Percentiles rank a stretch among this genome's conserved stretches.
These are phyloP conservation scores for Rotaria sp. DNA, from an alignment of 2,888 invertebrate genomes.

Conservation along the genomic window DNA sequence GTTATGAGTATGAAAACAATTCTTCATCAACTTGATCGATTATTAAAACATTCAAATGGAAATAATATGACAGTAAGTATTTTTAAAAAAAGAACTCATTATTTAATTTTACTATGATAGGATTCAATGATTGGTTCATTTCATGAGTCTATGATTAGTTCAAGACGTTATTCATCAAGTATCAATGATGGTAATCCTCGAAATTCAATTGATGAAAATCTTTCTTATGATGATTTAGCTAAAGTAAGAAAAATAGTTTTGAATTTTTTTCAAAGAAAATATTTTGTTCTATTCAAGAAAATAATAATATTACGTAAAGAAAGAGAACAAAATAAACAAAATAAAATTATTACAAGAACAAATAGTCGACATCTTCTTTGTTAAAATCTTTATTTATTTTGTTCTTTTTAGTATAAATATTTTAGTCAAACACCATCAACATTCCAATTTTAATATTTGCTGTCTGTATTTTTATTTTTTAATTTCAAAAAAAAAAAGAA, in stretches of 20 bases:
- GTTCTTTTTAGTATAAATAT: not conserved
- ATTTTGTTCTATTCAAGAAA: not conserved
- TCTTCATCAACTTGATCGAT: slow-evolving; percentile 23
- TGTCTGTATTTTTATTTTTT: slow-evolving; percentile 9
- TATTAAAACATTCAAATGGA: slow-evolving; percentile 2
- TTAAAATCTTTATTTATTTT: not conserved
- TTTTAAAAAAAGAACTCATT: not conserved
- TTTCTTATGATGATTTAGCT: slow-evolving; percentile 1
- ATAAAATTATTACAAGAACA: slow-evolving; percentile 26
- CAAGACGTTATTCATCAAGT: not conserved
- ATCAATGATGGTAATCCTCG: not conserved
- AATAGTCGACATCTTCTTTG: slow-evolving; percentile 4
- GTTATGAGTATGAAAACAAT: slow-evolving; percentile 11
- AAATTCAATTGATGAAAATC: not conserved
- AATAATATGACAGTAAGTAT: not conserved
- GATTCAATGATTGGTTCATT: slow-evolving; percentile 9
- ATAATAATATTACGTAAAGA: slow-evolving; percentile 12
- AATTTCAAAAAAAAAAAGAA: not conserved
- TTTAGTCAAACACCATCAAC: not conserved
- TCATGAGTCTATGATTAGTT: not conserved
- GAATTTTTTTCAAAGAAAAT: not conserved
- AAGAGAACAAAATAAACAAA: slow-evolving; percentile 17
- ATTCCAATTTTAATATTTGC: not conserved
- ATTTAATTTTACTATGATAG: not conserved
- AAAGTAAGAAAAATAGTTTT: not conserved